Evolutionary conservation across 2,113 vertebrate genomes (phyloP).

Genomic region (Urocolius indicus): DNA sequence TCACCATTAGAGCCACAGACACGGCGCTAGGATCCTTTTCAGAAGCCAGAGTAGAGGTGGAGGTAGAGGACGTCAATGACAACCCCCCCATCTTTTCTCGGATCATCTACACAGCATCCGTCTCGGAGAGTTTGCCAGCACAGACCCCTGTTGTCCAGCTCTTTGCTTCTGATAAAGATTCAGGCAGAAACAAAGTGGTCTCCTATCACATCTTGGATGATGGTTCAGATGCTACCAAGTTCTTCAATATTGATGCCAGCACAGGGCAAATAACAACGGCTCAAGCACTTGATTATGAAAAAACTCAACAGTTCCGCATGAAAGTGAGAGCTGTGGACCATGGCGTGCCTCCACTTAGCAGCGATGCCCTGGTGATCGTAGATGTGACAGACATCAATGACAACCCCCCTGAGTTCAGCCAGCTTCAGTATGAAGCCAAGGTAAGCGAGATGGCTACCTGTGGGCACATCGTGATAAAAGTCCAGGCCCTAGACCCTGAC

Average conservation of each 20-base stretch:
- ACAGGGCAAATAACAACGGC: constrained; percentile 87
- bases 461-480: constrained; percentile 92
- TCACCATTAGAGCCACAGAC: constrained; percentile 92
- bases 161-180: constrained; percentile 87
- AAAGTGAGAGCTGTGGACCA: constrained; percentile 88
- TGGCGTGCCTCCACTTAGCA: constrained; percentile 83
- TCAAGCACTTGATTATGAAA: constrained; percentile 89
- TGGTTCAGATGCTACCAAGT: constrained; percentile 78
- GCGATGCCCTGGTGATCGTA: constrained; percentile 83
- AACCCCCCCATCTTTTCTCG: constrained; percentile 89
- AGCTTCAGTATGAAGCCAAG: constrained; percentile 86
- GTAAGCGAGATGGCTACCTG: constrained; percentile 92
- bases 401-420: constrained; percentile 91
- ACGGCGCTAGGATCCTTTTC: constrained; percentile 90
- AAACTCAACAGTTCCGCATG: constrained; percentile 81
- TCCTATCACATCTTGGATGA: constrained; percentile 86
- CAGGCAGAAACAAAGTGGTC: constrained; percentile 85
- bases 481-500: constrained; percentile 93
- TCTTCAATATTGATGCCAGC: constrained; percentile 85
- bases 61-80: constrained; percentile 94
- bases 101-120: constrained; percentile 71
- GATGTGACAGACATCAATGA: constrained; percentile 93
- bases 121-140: constrained; percentile 85
- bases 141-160: constrained; percentile 86
- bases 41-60: constrained; percentile 89